A percentile compares a stretch with the other conserved stretches of the same genome.
phyloP scores from a whole-genome alignment of 1,140 invertebrate species.

The Melanaphis sacchari region DNA sequence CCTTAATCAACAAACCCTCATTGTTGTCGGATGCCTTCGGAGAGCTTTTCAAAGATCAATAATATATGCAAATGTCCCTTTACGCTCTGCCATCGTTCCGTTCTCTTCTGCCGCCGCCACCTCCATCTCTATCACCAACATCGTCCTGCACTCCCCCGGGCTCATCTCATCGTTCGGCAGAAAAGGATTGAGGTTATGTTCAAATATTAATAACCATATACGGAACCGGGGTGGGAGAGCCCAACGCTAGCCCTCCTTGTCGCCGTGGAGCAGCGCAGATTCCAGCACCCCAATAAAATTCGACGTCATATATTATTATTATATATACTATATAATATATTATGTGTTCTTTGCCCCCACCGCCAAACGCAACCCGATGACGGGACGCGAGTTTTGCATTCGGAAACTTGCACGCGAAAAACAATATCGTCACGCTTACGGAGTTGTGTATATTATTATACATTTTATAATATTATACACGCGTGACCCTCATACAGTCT shows the following conservation, averaged over 20 bases:
- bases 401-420: background rate
- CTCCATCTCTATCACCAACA: background rate
- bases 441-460: background rate
- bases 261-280: background rate
- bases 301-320: background rate
- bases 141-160: conserved; percentile 6
- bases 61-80: conserved; percentile 57
- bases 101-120: too few species aligned
- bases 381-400: background rate
- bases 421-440: background rate
- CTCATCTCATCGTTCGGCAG: conserved; percentile 14
- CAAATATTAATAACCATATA: conserved; percentile 57
- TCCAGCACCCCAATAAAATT: conserved; percentile 40
- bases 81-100: background rate
- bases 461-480: background rate
- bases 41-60: conserved; percentile 58
- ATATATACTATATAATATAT: background rate
- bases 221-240: conserved; percentile 8
- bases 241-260: background rate
- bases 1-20: conserved; percentile 58
- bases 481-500: background rate
- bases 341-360: background rate
- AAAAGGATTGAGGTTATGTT: conserved; percentile 58
- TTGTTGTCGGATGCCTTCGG: conserved; percentile 56
- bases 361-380: background rate